Evolutionary conservation across 2,797 vertebrate genomes (phyloP).

Genomic region (Poeciliopsis paucimaculata): DNA sequence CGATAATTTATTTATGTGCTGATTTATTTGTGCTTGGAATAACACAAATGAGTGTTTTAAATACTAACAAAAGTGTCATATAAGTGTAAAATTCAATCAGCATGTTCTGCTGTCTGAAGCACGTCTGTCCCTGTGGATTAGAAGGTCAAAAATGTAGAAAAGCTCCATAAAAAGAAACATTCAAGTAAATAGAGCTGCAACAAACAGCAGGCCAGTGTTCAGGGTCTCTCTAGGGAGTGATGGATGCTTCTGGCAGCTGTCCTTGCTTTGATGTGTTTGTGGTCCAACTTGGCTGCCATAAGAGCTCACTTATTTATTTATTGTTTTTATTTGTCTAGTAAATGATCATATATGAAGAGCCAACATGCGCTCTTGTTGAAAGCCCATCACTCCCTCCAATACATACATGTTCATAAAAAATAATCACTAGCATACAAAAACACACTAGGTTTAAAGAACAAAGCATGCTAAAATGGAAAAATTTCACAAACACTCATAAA

Average conservation of each 20-base stretch:
- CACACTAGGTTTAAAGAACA: slow-evolving; percentile 35
- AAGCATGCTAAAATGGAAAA: not conserved
- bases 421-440: not conserved
- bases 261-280: slow-evolving; percentile 26
- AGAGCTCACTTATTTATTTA: slow-evolving; percentile 58
- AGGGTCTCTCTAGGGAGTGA: slow-evolving; percentile 26
- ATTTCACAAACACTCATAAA: not conserved
- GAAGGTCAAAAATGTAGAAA: slow-evolving; percentile 2
- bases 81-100: not conserved
- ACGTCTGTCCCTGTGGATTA: not conserved
- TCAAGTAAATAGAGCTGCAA: slow-evolving; percentile 5
- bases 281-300: slow-evolving; percentile 80
- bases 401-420: slow-evolving; percentile 10
- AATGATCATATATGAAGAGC: slow-evolving; percentile 57
- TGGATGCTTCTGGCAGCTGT: slow-evolving; percentile 47
- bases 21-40: not conserved
- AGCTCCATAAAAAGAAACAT: not conserved
- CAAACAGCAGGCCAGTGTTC: slow-evolving; percentile 23
- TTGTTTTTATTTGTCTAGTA: not conserved
- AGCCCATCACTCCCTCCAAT: slow-evolving; percentile 79
- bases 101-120: not conserved
- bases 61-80: not conserved
- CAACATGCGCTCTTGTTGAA: slow-evolving; percentile 73
- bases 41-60: not conserved
- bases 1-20: not conserved